phyloP scores from a whole-genome alignment of 2,113 vertebrate genomes.

The Lampris megalopsis region DNA sequence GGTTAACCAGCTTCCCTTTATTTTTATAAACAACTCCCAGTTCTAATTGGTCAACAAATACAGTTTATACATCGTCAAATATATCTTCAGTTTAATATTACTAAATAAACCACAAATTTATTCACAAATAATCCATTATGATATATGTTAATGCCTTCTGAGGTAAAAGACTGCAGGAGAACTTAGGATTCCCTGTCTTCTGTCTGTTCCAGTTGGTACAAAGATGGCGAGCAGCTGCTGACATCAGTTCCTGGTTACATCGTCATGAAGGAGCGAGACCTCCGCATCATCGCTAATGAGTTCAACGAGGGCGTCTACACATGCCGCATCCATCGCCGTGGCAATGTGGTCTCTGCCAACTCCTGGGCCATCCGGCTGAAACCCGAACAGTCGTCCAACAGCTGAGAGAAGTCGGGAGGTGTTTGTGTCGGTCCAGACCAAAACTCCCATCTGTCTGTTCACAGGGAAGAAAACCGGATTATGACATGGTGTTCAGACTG shows the following conservation, averaged over 20 bases:
- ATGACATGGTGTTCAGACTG: too few relatives aligned
- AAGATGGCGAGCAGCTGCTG: conserved; percentile 83
- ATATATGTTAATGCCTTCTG: too few relatives aligned
- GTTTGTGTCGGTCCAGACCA: not conserved
- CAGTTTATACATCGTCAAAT: too few relatives aligned
- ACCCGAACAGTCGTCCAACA: conserved; percentile 73
- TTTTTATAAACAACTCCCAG: too few relatives aligned
- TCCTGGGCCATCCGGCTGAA: conserved; percentile 84
- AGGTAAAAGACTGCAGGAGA: not conserved
- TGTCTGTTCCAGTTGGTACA: conserved; percentile 82
- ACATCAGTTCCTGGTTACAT: conserved; percentile 82
- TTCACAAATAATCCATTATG: too few relatives aligned
- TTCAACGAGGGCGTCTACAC: conserved; percentile 86
- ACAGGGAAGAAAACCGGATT: too few relatives aligned
- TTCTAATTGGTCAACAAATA: too few relatives aligned
- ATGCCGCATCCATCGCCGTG: conserved; percentile 77
- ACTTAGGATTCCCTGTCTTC: not conserved
- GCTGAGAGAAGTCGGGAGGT: conserved; percentile 42
- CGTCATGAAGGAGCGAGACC: conserved; percentile 78
- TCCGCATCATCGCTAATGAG: conserved; percentile 83
- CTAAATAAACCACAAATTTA: not conserved
- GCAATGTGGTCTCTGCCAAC: conserved; percentile 73
- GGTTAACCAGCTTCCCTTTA: too few relatives aligned
- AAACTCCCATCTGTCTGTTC: too few relatives aligned
- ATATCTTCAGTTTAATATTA: not conserved